These are phyloP conservation scores for Phylloscopus collybita DNA, from an alignment of 2,797 vertebrate genomes.

Conservation along the genomic window DNA sequence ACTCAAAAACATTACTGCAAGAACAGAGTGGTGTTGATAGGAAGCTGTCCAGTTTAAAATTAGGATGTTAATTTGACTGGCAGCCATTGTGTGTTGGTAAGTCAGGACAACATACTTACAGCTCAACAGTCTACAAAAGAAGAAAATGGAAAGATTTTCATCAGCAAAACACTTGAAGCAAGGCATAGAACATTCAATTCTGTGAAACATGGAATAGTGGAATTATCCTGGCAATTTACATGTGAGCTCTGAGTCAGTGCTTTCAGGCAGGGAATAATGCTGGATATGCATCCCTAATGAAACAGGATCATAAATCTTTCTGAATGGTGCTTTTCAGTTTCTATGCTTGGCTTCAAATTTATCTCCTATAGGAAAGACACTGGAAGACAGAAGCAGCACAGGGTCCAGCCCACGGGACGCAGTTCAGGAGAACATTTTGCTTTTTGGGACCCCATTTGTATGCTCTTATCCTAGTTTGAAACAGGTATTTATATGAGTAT, in stretches of 20 bases:
- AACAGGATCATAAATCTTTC: slow-evolving; percentile 40
- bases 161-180: not conserved
- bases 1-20: not conserved
- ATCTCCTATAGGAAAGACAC: not conserved
- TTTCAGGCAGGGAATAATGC: slow-evolving; percentile 33
- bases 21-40: not conserved
- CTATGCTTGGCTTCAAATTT: not conserved
- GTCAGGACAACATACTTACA: not conserved
- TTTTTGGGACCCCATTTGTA: not conserved
- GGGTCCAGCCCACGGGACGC: not conserved
- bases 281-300: slow-evolving; percentile 10
- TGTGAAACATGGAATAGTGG: not conserved
- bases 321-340: not conserved
- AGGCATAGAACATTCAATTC: not conserved
- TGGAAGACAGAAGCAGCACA: not conserved
- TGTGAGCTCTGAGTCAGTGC: slow-evolving; percentile 41
- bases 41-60: not conserved
- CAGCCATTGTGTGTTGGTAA: not conserved
- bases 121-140: not conserved
- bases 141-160: not conserved
- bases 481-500: not conserved
- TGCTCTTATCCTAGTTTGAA: not conserved
- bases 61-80: not conserved
- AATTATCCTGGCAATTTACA: slow-evolving; percentile 48
- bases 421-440: not conserved